Evolutionary conservation across 1,140 invertebrate genomes (phyloP).

Genomic region (Andrena cerasifolii): DNA sequence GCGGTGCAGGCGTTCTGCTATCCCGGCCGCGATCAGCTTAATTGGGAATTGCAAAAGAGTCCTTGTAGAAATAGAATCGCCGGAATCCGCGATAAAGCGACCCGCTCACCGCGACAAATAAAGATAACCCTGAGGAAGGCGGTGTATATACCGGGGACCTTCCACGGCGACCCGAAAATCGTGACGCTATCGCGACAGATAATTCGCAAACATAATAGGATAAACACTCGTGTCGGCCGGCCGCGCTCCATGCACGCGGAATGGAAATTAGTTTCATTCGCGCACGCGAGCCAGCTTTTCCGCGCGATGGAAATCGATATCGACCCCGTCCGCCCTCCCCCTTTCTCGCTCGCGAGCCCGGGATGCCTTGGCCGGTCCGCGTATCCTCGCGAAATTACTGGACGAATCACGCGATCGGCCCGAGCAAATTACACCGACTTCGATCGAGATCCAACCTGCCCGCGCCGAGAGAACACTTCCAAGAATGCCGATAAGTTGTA

Average conservation of each 20-base stretch:
- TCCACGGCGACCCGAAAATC: conserved; percentile 48
- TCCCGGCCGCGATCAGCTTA: neutral
- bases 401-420: neutral
- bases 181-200: conserved; percentile 57
- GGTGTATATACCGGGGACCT: conserved; percentile 9
- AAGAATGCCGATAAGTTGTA: neutral
- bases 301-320: conserved; percentile 54
- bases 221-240: conserved; percentile 45
- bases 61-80: neutral
- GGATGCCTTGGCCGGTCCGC: neutral
- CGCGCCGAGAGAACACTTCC: neutral
- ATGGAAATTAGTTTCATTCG: conserved; percentile 63
- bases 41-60: conserved; percentile 17
- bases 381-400: neutral
- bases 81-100: conserved; percentile 6
- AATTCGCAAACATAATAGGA: conserved; percentile 62
- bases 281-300: conserved; percentile 52
- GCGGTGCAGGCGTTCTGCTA: neutral
- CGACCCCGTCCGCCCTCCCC: conserved; percentile 11
- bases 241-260: conserved; percentile 9
- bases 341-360: neutral
- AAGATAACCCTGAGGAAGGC: conserved; percentile 35
- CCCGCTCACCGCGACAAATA: neutral
- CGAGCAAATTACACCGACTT: neutral
- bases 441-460: neutral